Percentiles rank a stretch among this genome's conserved stretches.
Conservation (phyloP, 1,140 invertebrate species). For the Lucilia sericata region DNA sequence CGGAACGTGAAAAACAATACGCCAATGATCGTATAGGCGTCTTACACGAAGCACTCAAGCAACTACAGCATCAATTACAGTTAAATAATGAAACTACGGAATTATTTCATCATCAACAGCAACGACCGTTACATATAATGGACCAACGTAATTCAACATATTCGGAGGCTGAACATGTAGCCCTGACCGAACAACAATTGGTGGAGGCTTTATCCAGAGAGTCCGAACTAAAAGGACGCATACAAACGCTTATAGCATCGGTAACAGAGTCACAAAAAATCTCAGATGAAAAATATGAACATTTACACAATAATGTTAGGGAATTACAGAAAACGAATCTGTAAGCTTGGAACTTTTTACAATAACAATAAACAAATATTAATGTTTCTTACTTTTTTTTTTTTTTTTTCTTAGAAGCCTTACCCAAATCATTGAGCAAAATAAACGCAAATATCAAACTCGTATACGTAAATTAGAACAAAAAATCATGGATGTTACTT, state of each 20-base stretch:
- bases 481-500: slow-evolving; percentile 74
- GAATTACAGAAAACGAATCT: slow-evolving; percentile 76
- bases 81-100: slow-evolving; percentile 69
- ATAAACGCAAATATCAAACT: slow-evolving; percentile 82
- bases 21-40: slow-evolving; percentile 78
- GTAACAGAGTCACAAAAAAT: slow-evolving; percentile 81
- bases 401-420: slow-evolving; percentile 79
- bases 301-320: slow-evolving; percentile 68
- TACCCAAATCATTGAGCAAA: slow-evolving; percentile 80
- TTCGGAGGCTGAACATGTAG: slow-evolving; percentile 70
- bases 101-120: slow-evolving; percentile 69
- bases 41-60: slow-evolving; percentile 73
- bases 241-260: slow-evolving; percentile 79
- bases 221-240: slow-evolving; percentile 76
- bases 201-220: slow-evolving; percentile 76
- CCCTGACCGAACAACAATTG: slow-evolving; percentile 74
- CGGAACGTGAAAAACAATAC: slow-evolving; percentile 80
- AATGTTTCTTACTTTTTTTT: slow-evolving; percentile 40
- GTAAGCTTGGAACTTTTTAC: slow-evolving; percentile 57
- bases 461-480: slow-evolving; percentile 81
- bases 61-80: slow-evolving; percentile 73
- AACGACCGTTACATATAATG: slow-evolving; percentile 46
- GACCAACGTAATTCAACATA: slow-evolving; percentile 69
- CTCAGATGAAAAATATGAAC: slow-evolving; percentile 71
- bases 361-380: too few relatives aligned